Evolutionary conservation across 2,797 vertebrate genomes (phyloP).

Genomic region (Tarsius wallacei): DNA sequence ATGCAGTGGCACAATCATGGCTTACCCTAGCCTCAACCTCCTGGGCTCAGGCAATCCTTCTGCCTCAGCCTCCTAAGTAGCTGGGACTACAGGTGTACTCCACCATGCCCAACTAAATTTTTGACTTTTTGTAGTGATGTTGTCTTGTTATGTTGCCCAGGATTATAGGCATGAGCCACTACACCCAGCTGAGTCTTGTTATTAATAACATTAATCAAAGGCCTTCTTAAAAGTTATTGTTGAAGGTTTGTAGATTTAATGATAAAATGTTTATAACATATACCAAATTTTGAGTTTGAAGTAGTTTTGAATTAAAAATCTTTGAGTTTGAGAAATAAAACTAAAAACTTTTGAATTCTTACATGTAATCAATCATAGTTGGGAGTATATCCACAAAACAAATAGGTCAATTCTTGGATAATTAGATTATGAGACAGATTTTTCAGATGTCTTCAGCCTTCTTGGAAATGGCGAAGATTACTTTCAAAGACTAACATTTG

Average conservation of each 20-base stretch:
- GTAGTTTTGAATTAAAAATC: neutral
- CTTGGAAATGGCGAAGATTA: neutral
- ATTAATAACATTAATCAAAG: slow-evolving; percentile 25
- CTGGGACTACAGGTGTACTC: no score
- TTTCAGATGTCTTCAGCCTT: neutral
- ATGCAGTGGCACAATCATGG: no score
- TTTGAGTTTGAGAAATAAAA: neutral
- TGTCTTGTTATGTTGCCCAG: no score
- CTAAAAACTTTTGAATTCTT: neutral
- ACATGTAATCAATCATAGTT: neutral
- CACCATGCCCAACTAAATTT: no score
- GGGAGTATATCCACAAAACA: neutral
- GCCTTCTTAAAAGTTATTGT: neutral
- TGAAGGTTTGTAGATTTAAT: neutral
- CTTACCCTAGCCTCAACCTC: no score
- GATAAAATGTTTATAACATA: neutral
- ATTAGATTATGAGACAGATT: neutral
- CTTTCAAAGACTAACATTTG: neutral
- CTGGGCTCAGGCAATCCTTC: no score
- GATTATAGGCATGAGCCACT: no score
- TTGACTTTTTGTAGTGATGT: no score
- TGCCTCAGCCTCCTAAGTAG: no score
- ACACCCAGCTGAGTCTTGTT: neutral
- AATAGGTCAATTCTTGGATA: neutral
- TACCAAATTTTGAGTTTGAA: neutral